Evolutionary conservation across 2,888 invertebrate genomes (phyloP).

Genomic region (Acanthosepion lycidas): DNA sequence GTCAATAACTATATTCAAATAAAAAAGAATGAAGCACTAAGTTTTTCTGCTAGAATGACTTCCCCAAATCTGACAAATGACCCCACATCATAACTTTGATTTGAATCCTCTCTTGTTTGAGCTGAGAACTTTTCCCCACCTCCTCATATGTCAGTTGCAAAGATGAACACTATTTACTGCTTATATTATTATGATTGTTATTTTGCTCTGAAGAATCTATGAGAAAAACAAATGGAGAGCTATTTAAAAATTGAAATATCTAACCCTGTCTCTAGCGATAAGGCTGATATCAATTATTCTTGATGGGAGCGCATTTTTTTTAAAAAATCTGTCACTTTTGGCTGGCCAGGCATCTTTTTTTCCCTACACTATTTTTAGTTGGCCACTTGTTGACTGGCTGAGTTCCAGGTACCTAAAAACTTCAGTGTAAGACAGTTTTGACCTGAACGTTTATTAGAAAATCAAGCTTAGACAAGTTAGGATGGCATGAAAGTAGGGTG

Average conservation of each 20-base stretch:
- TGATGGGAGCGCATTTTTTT: background rate
- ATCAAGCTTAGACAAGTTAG: background rate
- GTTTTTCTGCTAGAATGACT: too few species aligned
- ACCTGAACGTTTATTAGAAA: background rate
- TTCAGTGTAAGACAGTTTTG: background rate
- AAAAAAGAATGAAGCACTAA: too few species aligned
- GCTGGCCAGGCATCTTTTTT: constrained; percentile 33
- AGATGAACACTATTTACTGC: too few species aligned
- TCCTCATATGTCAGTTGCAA: too few species aligned
- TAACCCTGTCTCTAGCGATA: background rate
- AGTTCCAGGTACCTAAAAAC: background rate
- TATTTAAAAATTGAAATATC: background rate
- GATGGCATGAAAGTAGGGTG: background rate
- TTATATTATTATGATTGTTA: too few species aligned
- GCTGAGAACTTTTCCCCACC: too few species aligned
- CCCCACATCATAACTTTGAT: too few species aligned
- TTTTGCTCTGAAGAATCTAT: too few species aligned
- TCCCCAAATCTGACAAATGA: too few species aligned
- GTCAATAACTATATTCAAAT: too few species aligned
- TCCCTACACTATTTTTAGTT: background rate
- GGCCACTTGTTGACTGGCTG: background rate
- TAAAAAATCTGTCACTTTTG: background rate
- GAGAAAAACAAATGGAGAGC: background rate
- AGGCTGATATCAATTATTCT: background rate
- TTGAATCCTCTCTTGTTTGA: too few species aligned